Evolutionary conservation across 2,113 vertebrate species (phyloP), one percentile per base, ranked within the genome.

Genomic region (Danionella cerebrum): DNA sequence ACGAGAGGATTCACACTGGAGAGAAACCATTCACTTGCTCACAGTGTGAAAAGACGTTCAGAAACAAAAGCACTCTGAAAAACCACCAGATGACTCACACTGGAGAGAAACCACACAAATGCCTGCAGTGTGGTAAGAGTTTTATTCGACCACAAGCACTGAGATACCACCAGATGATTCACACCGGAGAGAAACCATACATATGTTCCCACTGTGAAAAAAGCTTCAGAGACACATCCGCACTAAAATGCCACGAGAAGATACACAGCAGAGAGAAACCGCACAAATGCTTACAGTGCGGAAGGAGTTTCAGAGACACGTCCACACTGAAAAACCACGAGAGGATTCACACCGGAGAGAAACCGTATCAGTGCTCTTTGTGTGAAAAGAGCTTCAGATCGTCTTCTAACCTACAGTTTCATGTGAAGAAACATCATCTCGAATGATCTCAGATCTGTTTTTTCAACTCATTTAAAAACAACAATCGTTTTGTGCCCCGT

Each of bases 191-290:
- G 3, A 45, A 55, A 9, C 39, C 27, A 0, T 58, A 47, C 65
- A 44, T 36, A 41, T 68, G 65, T 18, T 68, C 65, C 1, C 54
- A 45, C 21, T 68, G 65, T 36, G 18, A 47, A 1, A 68, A 48
- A 42, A 45, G 52, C 19, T 68, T 68, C 11, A 35, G 21, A 22
- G 39, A 47, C 1, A 42, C 55, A 7, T 22, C 21, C 10, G 55
- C 36, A 0, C 8, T 59, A 1, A 59, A 59, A 59, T 5, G 41
- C 1, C 55, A 59, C 1, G 55, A 59, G 24, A 10, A 38, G 18
- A 38, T 58, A 8, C 54, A 58, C 8, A 58, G 35, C 3, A 36
- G 54, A 58, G 54, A 58, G 36, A 58, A 58, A 24, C 55, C 55
- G 14, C 42, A 59, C 24, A 36, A 42, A 36, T 59, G 55, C 39